phyloP scores from a whole-genome alignment of 2,113 vertebrate species.

The Panurus biarmicus region DNA sequence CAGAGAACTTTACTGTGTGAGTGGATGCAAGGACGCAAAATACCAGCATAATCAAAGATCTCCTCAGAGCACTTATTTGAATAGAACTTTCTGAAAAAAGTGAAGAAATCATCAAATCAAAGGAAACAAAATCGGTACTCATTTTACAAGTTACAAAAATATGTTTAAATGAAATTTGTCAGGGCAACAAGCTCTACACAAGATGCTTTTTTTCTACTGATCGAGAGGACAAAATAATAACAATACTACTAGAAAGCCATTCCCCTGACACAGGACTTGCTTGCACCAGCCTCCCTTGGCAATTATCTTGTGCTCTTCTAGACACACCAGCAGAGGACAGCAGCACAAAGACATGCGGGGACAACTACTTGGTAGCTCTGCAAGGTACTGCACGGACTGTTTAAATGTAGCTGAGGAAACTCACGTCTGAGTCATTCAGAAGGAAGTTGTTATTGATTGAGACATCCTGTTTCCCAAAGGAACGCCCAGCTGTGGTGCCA shows the following conservation, averaged over 20 bases:
- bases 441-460: neutral
- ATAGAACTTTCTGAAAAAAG: neutral
- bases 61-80: neutral
- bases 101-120: neutral
- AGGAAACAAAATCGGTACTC: neutral
- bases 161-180: neutral
- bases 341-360: neutral
- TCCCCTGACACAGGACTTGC: neutral
- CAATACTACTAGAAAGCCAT: neutral
- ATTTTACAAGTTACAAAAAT: neutral
- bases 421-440: accelerated
- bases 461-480: neutral
- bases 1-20: neutral
- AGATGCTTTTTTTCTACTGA: neutral
- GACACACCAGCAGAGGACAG: neutral
- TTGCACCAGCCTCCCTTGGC: neutral
- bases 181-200: neutral
- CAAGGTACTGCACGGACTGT: neutral
- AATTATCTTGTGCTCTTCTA: neutral
- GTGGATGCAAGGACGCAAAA: neutral
- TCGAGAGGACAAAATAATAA: neutral
- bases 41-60: neutral
- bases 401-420: neutral
- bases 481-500: neutral
- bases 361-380: neutral